These are phyloP conservation scores for Catamblyrhynchus diadema DNA, from an alignment of 2,797 vertebrate species.

Conservation along the genomic window DNA sequence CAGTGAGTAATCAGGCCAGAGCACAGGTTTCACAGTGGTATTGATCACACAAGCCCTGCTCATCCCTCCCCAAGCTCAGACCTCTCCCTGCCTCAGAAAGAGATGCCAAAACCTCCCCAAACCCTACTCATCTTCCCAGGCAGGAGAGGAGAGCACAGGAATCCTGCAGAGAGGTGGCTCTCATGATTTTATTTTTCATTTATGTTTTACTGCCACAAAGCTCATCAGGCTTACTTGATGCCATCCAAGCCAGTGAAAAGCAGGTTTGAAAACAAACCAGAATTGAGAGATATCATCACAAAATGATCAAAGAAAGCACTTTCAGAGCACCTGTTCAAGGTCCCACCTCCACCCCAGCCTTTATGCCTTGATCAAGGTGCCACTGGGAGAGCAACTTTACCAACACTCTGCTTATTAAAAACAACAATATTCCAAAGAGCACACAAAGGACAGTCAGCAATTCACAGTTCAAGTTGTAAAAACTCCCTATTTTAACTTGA, in stretches of 20 bases:
- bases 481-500: neutral
- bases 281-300: neutral
- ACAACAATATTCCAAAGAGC: neutral
- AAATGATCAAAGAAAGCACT: neutral
- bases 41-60: neutral
- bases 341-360: neutral
- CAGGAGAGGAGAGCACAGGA: neutral
- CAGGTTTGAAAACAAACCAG: neutral
- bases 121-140: neutral
- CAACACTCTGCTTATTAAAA: fast-evolving
- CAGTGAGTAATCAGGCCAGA: neutral
- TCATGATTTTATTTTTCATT: neutral
- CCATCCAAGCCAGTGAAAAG: neutral
- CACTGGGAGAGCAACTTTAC: neutral
- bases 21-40: neutral
- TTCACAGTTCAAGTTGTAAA: neutral
- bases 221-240: neutral
- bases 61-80: neutral
- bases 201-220: neutral
- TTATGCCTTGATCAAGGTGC: neutral
- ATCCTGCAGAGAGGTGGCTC: neutral
- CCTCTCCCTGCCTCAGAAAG: neutral
- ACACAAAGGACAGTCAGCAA: neutral
- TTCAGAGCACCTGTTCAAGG: neutral
- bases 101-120: neutral